phyloP scores from a whole-genome alignment of 2,888 invertebrate genomes.

The Proisotoma minuta region DNA sequence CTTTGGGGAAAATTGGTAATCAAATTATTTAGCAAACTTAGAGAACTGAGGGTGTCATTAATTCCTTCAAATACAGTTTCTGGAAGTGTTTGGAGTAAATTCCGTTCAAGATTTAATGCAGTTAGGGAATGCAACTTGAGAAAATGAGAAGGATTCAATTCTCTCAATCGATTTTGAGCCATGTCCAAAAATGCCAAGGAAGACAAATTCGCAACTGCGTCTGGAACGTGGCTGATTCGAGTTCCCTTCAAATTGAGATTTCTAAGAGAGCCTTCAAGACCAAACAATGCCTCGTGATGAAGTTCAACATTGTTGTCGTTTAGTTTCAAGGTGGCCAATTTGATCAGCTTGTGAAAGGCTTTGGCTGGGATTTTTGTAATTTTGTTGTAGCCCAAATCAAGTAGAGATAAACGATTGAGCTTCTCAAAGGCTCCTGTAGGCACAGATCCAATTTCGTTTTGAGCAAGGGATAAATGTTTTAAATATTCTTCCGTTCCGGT shows the following conservation, averaged over 20 bases:
- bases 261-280: conserved; percentile 74
- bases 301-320: conserved; percentile 82
- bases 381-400: conserved; percentile 79
- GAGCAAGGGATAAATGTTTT: conserved; percentile 44
- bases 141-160: conserved; percentile 54
- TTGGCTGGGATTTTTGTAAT: conserved; percentile 67
- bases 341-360: conserved; percentile 67
- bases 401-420: conserved; percentile 66
- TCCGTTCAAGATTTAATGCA: conserved; percentile 80
- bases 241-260: conserved; percentile 84
- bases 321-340: conserved; percentile 73
- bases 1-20: conserved; percentile 79
- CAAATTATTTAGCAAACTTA: conserved; percentile 82
- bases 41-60: conserved; percentile 74
- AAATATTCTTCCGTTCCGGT: conserved; percentile 65
- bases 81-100: conserved; percentile 72
- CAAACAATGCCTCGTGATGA: conserved; percentile 56
- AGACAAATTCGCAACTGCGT: conserved; percentile 69
- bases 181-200: conserved; percentile 82
- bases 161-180: conserved; percentile 79
- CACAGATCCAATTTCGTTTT: conserved; percentile 67
- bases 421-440: conserved; percentile 68
- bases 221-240: conserved; percentile 71
- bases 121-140: conserved; percentile 71
- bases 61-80: conserved; percentile 74